A percentile compares a stretch with the other conserved stretches of the same genome.
Conservation (phyloP, 1,140 invertebrate species). For the Papilio helenus region DNA sequence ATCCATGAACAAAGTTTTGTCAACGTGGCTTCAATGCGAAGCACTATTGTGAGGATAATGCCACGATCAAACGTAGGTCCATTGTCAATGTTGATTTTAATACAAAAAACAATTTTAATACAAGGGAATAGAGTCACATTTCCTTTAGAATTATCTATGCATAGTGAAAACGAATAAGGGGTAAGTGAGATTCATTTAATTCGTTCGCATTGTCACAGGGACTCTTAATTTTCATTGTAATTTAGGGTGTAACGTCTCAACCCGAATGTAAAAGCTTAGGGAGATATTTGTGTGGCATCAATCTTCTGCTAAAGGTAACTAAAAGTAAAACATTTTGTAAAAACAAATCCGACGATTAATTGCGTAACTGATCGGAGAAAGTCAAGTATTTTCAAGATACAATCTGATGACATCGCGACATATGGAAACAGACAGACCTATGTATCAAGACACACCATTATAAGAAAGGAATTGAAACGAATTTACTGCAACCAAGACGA, state of each 20-base stretch:
- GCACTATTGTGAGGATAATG: slow-evolving; percentile 80
- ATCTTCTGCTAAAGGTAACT: slow-evolving; percentile 28
- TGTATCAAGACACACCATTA: too few relatives aligned
- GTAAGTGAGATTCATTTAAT: slow-evolving; percentile 81
- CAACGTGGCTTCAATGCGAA: slow-evolving; percentile 76
- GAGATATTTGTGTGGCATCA: slow-evolving; percentile 40
- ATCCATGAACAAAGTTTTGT: slow-evolving; percentile 53
- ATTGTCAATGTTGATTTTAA: slow-evolving; percentile 58
- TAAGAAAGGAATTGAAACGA: too few relatives aligned
- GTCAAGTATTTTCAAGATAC: too few relatives aligned
- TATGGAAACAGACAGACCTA: too few relatives aligned
- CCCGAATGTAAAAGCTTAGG: slow-evolving; percentile 47
- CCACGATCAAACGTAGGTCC: slow-evolving; percentile 75
- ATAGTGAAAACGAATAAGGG: slow-evolving; percentile 69
- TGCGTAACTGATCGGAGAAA: neutral
- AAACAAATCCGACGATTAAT: neutral
- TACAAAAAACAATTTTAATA: slow-evolving; percentile 51
- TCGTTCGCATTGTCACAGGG: slow-evolving; percentile 75
- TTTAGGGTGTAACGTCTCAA: slow-evolving; percentile 42
- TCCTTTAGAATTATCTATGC: slow-evolving; percentile 42
- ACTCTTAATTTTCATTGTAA: slow-evolving; percentile 78
- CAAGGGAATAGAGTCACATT: slow-evolving; percentile 42
- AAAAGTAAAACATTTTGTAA: neutral
- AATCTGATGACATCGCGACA: too few relatives aligned
- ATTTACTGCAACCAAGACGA: too few relatives aligned